Percentiles rank a stretch among this genome's conserved stretches.
phyloP scores from a whole-genome alignment of 1,140 invertebrate species.

The Xylocopa sonorina region DNA sequence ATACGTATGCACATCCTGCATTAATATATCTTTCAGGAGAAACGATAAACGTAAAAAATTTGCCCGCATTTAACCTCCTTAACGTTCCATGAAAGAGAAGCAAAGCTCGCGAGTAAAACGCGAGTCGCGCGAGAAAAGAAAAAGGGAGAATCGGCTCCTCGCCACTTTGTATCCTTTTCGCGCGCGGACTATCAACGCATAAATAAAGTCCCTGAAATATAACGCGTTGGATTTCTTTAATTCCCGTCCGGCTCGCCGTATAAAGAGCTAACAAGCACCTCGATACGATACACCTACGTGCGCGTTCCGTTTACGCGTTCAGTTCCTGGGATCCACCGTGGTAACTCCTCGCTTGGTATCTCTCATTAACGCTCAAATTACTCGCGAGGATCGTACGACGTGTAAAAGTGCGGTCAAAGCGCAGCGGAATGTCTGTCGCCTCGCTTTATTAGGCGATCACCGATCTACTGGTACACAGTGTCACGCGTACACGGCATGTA shows the following conservation, averaged over 20 bases:
- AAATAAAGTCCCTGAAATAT: constrained; percentile 33
- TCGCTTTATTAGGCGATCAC: constrained; percentile 70
- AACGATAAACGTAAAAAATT: no score
- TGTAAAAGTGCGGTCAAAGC: constrained; percentile 46
- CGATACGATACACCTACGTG: constrained; percentile 28
- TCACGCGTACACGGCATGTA: constrained; percentile 63
- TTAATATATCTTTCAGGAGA: no score
- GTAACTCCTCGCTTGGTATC: background rate
- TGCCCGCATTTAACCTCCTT: no score
- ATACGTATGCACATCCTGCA: no score
- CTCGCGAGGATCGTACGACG: background rate
- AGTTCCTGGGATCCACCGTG: background rate
- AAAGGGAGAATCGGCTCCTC: constrained; percentile 2
- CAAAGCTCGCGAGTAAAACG: background rate
- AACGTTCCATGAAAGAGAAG: no score
- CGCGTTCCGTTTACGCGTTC: background rate
- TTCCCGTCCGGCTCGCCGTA: background rate
- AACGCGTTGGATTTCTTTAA: constrained; percentile 23
- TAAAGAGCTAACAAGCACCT: constrained; percentile 3
- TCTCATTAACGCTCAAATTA: constrained; percentile 41
- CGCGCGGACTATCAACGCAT: background rate
- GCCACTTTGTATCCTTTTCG: background rate
- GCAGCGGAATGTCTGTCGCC: constrained; percentile 45
- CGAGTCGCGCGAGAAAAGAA: no score
- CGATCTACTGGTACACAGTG: constrained; percentile 40